A percentile compares a stretch with the other conserved stretches of the same genome.
Conservation (phyloP, 1,140 invertebrate species). For the Maniola jurtina region DNA sequence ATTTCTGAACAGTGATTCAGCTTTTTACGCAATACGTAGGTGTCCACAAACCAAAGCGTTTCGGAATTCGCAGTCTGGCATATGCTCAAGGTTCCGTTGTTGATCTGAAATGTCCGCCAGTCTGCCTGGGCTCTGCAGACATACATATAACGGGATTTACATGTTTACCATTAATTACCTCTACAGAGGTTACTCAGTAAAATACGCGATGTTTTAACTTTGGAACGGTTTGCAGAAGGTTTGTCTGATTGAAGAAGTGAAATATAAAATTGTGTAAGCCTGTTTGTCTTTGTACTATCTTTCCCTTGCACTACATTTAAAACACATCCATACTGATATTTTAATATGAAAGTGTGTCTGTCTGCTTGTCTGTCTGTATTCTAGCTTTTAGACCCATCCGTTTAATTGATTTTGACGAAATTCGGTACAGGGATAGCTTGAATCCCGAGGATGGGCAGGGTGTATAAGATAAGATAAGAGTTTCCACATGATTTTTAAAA, state of each 20-base stretch:
- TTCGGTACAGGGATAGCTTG: no score
- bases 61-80: constrained; percentile 59
- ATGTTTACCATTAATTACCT: constrained; percentile 2
- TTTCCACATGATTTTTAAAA: no score
- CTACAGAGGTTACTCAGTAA: background rate
- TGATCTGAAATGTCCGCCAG: constrained; percentile 30
- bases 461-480: no score
- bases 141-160: constrained; percentile 5
- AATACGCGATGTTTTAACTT: background rate
- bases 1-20: constrained; percentile 74
- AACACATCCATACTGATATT: no score
- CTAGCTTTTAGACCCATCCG: no score
- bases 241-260: background rate
- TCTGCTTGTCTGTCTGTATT: no score
- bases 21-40: constrained; percentile 69
- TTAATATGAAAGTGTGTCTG: no score
- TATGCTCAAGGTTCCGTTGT: constrained; percentile 43
- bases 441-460: no score
- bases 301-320: no score
- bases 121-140: constrained; percentile 9
- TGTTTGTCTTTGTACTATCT: no score
- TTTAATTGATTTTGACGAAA: no score
- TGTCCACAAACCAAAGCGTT: constrained; percentile 50
- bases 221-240: background rate
- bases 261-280: background rate